Evolutionary conservation across 2,888 invertebrate species (phyloP), one percentile per base, ranked within the genome.

Genomic region (Druceiella hillmani): DNA sequence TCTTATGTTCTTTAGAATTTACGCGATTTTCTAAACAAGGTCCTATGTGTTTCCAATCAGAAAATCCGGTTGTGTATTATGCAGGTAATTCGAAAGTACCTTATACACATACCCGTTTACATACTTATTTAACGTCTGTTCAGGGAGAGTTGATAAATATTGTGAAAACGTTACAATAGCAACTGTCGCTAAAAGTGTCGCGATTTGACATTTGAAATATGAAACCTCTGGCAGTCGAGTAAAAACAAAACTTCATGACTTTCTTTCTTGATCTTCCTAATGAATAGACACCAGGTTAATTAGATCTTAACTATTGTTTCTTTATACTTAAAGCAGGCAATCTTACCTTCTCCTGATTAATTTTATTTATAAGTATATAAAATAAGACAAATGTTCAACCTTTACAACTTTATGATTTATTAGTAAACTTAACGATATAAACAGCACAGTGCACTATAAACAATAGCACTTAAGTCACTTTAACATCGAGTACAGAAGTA

Each of bases 21-120:
- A 7, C 22, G 22, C 9, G 22, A 20, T 20, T 20, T 20, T 20
- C 22, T 20, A 20, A 20, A 20, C 22, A 20, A 20, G 22, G 6
- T 20, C 22, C 22, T 20, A 20, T 20, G 22, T 20, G 22, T 20
- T 20, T 20, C 22, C 22, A 20, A 20, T 20, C 22, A 20, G 22
- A 20, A 20, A 20, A 20, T 20, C 22, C 22, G n/a, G 22, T 20
- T 20, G 22, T 20, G 22, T 20, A 20, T 20, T 20, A 9, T 7
- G 22, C 6, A 20, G n/a, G 22, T 6, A 9, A 7, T 20, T 20
- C 9, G n/a, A 9, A 20, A 20, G n/a, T 7, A 20, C 6, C 6
- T 20, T 20, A n/a, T n/a, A n/a, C n/a, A n/a, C n/a, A n/a, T n/a
- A n/a, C n/a, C n/a, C n/a, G n/a, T n/a, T n/a, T n/a, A n/a, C n/a